Conservation (phyloP, 2,797 vertebrate species). For the Micromesistius poutassou region DNA sequence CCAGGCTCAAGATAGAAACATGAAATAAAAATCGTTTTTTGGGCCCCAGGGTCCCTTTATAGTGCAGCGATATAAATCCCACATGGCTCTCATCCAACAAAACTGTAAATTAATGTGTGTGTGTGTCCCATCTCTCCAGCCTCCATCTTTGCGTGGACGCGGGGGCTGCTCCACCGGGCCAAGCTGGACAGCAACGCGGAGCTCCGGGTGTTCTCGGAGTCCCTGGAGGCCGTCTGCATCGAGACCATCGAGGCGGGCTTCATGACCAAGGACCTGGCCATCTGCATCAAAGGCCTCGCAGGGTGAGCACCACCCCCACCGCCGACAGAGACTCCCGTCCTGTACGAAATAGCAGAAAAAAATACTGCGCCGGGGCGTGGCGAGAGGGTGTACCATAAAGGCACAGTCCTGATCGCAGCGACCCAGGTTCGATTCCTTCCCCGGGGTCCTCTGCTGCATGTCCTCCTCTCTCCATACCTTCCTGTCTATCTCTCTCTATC, state of each 20-base stretch:
- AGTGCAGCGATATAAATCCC: background rate
- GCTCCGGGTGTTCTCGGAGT: constrained; percentile 64
- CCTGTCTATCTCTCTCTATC: too few relatives aligned
- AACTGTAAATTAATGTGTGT: background rate
- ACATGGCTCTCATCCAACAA: too few relatives aligned
- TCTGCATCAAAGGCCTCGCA: constrained; percentile 88
- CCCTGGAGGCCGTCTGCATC: constrained; percentile 81
- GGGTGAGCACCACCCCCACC: constrained; percentile 76
- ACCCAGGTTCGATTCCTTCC: too few relatives aligned
- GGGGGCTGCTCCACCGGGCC: constrained; percentile 90
- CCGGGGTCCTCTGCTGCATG: too few relatives aligned
- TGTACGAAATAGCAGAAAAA: background rate
- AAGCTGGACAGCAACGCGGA: constrained; percentile 84
- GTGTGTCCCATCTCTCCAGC: constrained; percentile 66
- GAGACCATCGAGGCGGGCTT: constrained; percentile 81
- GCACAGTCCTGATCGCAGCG: too few relatives aligned
- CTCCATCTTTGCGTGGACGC: constrained; percentile 96
- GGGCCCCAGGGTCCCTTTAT: background rate
- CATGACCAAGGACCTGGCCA: constrained; percentile 87
- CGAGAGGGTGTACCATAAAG: too few relatives aligned
- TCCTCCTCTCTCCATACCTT: too few relatives aligned
- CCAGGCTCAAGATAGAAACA: background rate
- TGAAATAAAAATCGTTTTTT: too few relatives aligned
- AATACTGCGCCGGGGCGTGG: too few relatives aligned
- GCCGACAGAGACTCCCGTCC: background rate